Evolutionary conservation across 2,888 invertebrate genomes (phyloP).

Genomic region (Amphipoea lucens): DNA sequence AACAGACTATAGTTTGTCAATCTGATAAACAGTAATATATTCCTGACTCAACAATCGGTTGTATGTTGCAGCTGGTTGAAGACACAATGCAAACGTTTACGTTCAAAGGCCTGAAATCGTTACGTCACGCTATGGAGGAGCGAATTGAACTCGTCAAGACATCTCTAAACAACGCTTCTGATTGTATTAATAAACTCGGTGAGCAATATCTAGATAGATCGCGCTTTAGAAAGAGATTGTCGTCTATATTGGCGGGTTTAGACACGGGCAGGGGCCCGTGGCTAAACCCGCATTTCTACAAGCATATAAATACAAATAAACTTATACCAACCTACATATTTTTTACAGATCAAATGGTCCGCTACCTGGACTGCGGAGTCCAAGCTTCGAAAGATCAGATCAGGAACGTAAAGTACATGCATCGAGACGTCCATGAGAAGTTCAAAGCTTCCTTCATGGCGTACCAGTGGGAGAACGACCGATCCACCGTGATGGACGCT

Average conservation of each 20-base stretch:
- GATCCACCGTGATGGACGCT: conserved; percentile 71
- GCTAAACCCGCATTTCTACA: not conserved
- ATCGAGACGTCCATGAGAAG: conserved; percentile 69
- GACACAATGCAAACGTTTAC: conserved; percentile 76
- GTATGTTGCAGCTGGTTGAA: conserved; percentile 74
- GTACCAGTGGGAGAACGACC: conserved; percentile 79
- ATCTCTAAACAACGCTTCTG: conserved; percentile 67
- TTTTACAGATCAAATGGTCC: conserved; percentile 71
- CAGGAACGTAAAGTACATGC: conserved; percentile 66
- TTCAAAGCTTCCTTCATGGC: conserved; percentile 69
- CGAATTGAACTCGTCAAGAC: conserved; percentile 70
- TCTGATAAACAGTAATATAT: not conserved
- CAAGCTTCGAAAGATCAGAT: conserved; percentile 73
- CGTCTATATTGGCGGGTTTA: not conserved
- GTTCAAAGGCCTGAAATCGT: conserved; percentile 64
- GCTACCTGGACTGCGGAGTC: conserved; percentile 80
- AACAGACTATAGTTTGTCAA: not conserved
- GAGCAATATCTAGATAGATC: not conserved
- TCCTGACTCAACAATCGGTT: not conserved
- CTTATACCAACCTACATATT: not conserved
- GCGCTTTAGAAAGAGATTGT: not conserved
- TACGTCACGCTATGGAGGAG: conserved; percentile 73
- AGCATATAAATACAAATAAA: not conserved
- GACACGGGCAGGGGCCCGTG: no score
- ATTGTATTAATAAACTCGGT: conserved; percentile 72